Base-by-base conservation (phyloP, 2,797 vertebrate genomes). In the Menidia menidia region DNA sequence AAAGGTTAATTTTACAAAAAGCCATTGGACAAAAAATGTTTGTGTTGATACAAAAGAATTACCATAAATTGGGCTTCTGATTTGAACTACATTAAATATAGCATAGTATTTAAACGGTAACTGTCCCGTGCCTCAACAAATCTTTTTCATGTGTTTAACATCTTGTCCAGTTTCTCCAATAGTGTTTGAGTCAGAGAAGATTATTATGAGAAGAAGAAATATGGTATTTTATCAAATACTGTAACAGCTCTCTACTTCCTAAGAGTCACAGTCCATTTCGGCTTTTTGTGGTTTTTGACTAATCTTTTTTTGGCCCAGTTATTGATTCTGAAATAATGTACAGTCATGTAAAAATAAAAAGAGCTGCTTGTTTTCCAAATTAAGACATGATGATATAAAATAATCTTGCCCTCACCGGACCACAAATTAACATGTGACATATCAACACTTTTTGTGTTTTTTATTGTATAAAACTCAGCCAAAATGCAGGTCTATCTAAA, bases 21-120 rank as follows among this genome's bases (percentile, higher is more conserved):
- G 14, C 64, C 35, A 25, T 51, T 45, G 43, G 32, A 14, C 41
- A 41, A 7, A 31, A 10, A 31, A 60, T 44, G 16, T 45, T 60
- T 63, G 48, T 60, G 55, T 14, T 52, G 44, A 32, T 60, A 9
- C 52, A 52, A 73, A 32, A 74, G 6, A 57, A 67, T 9, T 13
- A 9, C 12, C 16, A 14, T 44, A 44, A 56, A 52, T 16, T n/a
- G 39, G 32, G 30, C 3, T 43, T 50, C 4, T 39, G 7, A 15
- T 52, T 33, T 67, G 8, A 66, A 42, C 18, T 18, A 18, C 25
- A 25, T 25, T 25, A 25, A 25, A 2, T 25, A 25, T 25, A 25
- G 25, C 25, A 25, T 2, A 25, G 25, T 25, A 25, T 25, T 25
- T 25, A 19, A 57, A 70, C 53, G 42, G 18, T 43, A 6, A 4